Base-by-base conservation (phyloP, 2,797 vertebrate genomes). In the Pristis pectinata region DNA sequence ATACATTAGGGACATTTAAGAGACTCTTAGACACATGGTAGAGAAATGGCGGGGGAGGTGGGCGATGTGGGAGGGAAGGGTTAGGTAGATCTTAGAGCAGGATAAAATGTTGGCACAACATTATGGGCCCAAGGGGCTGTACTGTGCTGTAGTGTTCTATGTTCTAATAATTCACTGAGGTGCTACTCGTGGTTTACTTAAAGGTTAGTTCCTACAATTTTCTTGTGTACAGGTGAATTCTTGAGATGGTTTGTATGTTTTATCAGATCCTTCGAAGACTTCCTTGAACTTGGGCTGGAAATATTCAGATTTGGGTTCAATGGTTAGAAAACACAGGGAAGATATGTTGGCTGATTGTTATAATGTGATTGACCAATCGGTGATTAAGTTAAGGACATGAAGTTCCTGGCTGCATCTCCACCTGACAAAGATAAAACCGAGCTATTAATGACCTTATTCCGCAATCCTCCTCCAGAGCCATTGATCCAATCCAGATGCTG, bases 381-480 rank as follows among this genome's bases (percentile, higher is more conserved):
- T 91, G 59, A n/a, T 37, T 30, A 59, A 34, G 34, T 89, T 30
- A 17, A n/a, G 49, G 1, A 37, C n/a, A 10, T 8, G n/a, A 91
- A 64, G 59, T 67, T 91, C 59, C n/a, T 41, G 6, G 59, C 59
- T 61, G 9, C n/a, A 22, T 19, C 34, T 64, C 17, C n/a, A 2
- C 22, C 87, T 91, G 87, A 64, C 56, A 67, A 87, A 41, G 59
- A 91, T 24, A 17, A 91, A 64, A n/a, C n/a, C 56, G 87, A 91
- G 19, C 61, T 17, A 8, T 61, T 19, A 41, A 22, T 67, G 91
- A 67, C 17, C 59, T 64, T 67, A 10, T 24, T 37, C n/a, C 87
- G 67, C 61, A 7, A 2, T 67, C 87, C 17, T 2, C 34, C 6
- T 64, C n/a, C 53, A 91, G 8, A 41, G 17, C 19, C 19, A 22